Evolutionary conservation across 2,888 invertebrate species (phyloP).

Genomic region (Cryptus armator): DNA sequence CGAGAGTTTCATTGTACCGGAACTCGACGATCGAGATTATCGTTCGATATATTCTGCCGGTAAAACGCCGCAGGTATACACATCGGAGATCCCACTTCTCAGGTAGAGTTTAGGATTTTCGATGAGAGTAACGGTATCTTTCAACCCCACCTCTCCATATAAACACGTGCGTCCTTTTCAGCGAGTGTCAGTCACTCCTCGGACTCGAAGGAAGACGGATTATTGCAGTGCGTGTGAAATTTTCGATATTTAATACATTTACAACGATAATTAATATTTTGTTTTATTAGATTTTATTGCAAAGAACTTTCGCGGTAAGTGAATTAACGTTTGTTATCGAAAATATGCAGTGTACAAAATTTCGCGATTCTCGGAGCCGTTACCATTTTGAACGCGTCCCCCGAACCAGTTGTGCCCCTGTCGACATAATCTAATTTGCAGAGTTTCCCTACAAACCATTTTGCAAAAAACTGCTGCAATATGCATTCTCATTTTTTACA

Average conservation of each 20-base stretch:
- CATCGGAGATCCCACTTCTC: background rate
- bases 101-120: background rate
- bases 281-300: background rate
- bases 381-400: background rate
- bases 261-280: background rate
- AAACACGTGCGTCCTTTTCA: background rate
- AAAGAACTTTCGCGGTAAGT: background rate
- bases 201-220: constrained; percentile 22
- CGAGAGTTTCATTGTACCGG: constrained; percentile 51
- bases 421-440: background rate
- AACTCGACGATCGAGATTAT: constrained; percentile 17
- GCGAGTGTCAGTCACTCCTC: constrained; percentile 22
- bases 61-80: constrained; percentile 6
- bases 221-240: background rate
- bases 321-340: background rate
- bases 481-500: background rate
- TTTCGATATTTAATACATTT: background rate
- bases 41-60: background rate
- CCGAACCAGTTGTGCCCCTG: background rate
- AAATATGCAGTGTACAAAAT: background rate
- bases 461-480: background rate
- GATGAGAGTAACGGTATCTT: background rate
- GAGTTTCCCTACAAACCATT: background rate
- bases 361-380: background rate
- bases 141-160: background rate